Conservation (phyloP, 2,797 vertebrate species). For the Tenualosa ilisha region DNA sequence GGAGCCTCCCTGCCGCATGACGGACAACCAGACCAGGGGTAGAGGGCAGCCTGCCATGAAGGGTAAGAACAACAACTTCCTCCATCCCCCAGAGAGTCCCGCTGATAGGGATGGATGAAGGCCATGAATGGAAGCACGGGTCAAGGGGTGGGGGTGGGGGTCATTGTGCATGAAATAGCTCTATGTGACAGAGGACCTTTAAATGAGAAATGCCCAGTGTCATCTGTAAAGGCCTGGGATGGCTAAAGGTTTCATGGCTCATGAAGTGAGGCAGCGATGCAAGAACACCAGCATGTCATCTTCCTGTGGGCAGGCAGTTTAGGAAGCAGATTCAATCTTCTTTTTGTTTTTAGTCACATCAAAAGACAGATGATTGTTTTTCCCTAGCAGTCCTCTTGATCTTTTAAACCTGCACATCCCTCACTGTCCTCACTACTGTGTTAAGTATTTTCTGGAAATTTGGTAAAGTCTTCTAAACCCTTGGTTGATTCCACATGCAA, state of each 20-base stretch:
- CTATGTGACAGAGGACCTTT: neutral
- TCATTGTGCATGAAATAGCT: neutral
- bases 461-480: neutral
- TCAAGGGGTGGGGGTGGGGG: too few relatives aligned
- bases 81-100: neutral
- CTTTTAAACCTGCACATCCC: neutral
- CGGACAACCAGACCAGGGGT: slow-evolving; percentile 72
- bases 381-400: neutral
- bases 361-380: neutral
- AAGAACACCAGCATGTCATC: neutral
- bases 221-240: neutral
- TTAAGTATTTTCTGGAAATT: neutral
- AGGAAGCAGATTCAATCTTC: neutral
- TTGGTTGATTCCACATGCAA: neutral
- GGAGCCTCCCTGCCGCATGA: slow-evolving; percentile 81
- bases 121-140: neutral
- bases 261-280: neutral
- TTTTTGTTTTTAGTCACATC: neutral
- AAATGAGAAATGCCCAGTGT: neutral
- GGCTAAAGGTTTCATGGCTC: neutral
- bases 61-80: slow-evolving; percentile 62
- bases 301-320: neutral
- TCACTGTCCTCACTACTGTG: neutral
- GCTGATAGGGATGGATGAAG: neutral
- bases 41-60: slow-evolving; percentile 73